A percentile compares a stretch with the other conserved stretches of the same genome.
These are phyloP conservation scores for Athene noctua DNA, from an alignment of 2,113 vertebrate species.

Conservation along the genomic window DNA sequence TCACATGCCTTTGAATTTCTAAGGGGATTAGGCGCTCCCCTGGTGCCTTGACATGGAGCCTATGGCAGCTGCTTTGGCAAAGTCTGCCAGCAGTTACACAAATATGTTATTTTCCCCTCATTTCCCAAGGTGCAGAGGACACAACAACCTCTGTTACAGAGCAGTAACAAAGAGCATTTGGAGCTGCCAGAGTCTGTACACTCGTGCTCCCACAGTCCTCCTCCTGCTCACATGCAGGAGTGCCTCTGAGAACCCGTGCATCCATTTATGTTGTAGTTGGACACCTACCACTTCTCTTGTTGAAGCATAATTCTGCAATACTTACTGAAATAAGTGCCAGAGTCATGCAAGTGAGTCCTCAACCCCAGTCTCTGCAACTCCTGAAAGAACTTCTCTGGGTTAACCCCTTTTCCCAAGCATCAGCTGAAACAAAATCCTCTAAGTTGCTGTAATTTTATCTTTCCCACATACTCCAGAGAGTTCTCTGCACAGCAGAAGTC, in stretches of 20 bases:
- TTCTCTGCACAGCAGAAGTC: slow-evolving; percentile 44
- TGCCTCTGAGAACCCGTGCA: neutral
- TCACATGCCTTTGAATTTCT: slow-evolving; percentile 58
- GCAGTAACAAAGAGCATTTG: neutral
- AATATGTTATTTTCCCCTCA: slow-evolving; percentile 25
- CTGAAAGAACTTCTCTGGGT: slow-evolving; percentile 1
- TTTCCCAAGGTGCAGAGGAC: slow-evolving; percentile 54
- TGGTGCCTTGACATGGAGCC: slow-evolving; percentile 28
- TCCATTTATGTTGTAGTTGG: neutral
- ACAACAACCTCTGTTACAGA: neutral
- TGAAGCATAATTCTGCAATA: neutral
- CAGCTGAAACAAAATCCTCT: slow-evolving; percentile 45
- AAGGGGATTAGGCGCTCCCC: slow-evolving; percentile 36
- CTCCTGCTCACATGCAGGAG: neutral
- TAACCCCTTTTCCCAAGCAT: slow-evolving; percentile 36
- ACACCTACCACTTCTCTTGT: neutral
- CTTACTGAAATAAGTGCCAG: neutral
- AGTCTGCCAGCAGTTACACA: slow-evolving; percentile 33
- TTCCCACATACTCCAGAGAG: neutral
- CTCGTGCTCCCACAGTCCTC: neutral
- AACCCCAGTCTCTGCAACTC: neutral
- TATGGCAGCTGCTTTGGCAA: slow-evolving; percentile 50
- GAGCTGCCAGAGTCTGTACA: neutral
- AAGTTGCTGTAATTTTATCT: slow-evolving; percentile 17
- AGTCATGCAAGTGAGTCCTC: neutral